Evolutionary conservation across 2,888 invertebrate genomes (phyloP).

Genomic region (Eristalinus aeneus): DNA sequence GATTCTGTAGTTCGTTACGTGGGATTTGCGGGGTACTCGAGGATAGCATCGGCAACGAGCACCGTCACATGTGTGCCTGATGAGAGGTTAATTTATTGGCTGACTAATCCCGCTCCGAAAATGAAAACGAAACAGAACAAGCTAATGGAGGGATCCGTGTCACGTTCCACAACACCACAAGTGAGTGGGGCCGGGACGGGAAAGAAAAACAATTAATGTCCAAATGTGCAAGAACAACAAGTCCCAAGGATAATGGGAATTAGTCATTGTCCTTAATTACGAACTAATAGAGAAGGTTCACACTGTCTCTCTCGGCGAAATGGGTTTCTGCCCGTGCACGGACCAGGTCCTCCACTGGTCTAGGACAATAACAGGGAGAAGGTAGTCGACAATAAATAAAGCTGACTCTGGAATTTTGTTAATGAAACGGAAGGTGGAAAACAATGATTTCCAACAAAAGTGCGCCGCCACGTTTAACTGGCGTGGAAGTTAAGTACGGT

Average conservation of each 20-base stretch:
- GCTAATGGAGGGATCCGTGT: constrained; percentile 23
- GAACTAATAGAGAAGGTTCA: constrained; percentile 36
- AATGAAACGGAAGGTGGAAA: constrained; percentile 37
- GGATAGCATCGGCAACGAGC: too few relatives aligned
- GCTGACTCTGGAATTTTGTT: constrained; percentile 43
- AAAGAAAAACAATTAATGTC: constrained; percentile 36
- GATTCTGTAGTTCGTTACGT: too few relatives aligned
- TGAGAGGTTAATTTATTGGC: too few relatives aligned
- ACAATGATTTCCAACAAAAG: not conserved
- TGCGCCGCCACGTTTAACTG: constrained; percentile 11
- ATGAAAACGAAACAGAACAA: not conserved
- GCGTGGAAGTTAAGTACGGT: constrained; percentile 28
- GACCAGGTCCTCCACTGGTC: not conserved
- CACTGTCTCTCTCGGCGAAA: not conserved
- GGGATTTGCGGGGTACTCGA: too few relatives aligned
- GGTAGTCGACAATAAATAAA: constrained; percentile 43
- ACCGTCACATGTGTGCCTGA: too few relatives aligned
- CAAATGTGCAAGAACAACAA: constrained; percentile 5
- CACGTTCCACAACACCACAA: constrained; percentile 7
- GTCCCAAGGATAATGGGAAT: constrained; percentile 17
- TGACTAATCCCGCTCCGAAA: too few relatives aligned
- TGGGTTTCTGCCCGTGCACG: not conserved
- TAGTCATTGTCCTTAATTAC: constrained; percentile 41
- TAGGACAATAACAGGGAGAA: not conserved
- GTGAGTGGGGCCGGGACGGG: not conserved